phyloP scores from a whole-genome alignment of 2,797 vertebrate genomes.

The Distichodus sexfasciatus region DNA sequence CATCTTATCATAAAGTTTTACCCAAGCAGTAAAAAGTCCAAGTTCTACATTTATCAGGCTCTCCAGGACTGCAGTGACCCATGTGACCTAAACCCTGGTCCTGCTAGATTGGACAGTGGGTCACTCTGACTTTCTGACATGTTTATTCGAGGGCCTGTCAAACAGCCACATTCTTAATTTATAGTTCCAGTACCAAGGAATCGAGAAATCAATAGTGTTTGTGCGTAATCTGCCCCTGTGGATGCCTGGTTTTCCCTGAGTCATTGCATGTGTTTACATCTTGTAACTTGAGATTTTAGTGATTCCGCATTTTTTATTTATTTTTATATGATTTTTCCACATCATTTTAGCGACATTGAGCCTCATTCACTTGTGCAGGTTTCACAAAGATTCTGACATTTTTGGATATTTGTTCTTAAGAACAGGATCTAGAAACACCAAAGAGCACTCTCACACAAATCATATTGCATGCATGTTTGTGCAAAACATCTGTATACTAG shows the following conservation, averaged over 20 bases:
- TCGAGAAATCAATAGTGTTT: constrained; percentile 44
- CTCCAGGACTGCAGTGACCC: background rate
- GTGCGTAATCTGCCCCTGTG: constrained; percentile 32
- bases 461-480: too few relatives aligned
- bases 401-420: too few relatives aligned
- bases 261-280: constrained; percentile 5
- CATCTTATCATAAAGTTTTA: too few relatives aligned
- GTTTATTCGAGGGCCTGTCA: constrained; percentile 30
- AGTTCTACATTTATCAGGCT: background rate
- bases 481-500: too few relatives aligned
- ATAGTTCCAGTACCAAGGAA: constrained; percentile 46
- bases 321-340: too few relatives aligned
- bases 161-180: constrained; percentile 39
- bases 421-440: too few relatives aligned
- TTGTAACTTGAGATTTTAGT: constrained; percentile 1
- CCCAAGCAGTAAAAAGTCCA: too few relatives aligned
- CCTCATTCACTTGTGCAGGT: too few relatives aligned
- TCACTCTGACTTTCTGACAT: constrained; percentile 9
- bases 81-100: background rate
- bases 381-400: too few relatives aligned
- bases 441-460: too few relatives aligned
- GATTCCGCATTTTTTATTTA: background rate
- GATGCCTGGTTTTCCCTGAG: constrained; percentile 28
- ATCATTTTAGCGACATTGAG: too few relatives aligned
- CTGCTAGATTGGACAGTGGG: background rate